These are phyloP conservation scores for Mellivora capensis DNA, from an alignment of 2,113 vertebrate genomes.

Conservation along the genomic window DNA sequence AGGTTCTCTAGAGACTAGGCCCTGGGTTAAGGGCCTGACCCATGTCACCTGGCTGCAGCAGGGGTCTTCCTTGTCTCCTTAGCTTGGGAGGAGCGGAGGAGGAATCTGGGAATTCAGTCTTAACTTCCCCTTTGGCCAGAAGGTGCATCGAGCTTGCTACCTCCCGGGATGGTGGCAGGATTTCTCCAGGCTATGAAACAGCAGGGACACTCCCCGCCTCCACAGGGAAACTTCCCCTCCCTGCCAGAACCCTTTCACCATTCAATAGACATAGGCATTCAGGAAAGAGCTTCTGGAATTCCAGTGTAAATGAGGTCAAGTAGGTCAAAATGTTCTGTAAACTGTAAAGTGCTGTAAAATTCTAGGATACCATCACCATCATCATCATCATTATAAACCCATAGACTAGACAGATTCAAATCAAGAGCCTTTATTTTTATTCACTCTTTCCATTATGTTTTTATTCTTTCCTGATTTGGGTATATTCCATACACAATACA, in stretches of 20 bases:
- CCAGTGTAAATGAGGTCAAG: not conserved
- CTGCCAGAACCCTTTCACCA: not conserved
- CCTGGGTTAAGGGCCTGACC: not conserved
- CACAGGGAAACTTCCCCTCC: not conserved
- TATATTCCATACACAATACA: not conserved
- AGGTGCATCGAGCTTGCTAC: not conserved
- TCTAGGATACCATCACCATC: not conserved
- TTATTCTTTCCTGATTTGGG: not conserved
- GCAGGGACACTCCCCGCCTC: not conserved
- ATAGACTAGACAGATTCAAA: not conserved
- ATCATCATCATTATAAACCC: not conserved
- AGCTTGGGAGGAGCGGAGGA: not conserved
- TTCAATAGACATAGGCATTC: fast-evolving
- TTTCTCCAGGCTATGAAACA: not conserved
- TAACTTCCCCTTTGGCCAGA: not conserved
- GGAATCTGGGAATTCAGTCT: not conserved
- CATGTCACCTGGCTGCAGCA: too few relatives aligned
- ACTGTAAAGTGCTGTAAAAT: not conserved
- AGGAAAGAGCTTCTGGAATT: not conserved
- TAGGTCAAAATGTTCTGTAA: not conserved
- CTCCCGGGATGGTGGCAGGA: not conserved
- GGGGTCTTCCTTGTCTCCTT: not conserved
- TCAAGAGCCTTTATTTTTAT: not conserved
- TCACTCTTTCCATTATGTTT: conserved; percentile 6
- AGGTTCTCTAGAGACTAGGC: not conserved